phyloP scores from a whole-genome alignment of 2,888 invertebrate genomes.

The Halictus quadricinctus region DNA sequence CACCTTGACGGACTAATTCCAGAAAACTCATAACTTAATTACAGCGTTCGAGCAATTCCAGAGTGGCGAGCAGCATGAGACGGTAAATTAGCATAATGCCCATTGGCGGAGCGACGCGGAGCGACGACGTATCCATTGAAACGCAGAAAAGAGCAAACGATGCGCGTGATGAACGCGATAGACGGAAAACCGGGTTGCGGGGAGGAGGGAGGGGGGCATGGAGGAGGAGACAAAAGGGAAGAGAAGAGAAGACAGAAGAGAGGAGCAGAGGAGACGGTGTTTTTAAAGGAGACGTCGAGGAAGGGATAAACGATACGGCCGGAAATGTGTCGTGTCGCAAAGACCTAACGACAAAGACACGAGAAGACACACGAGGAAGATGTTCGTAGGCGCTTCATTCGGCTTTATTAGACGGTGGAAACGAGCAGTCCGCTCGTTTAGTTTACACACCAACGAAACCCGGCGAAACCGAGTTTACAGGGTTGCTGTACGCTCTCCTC shows the following conservation, averaged over 20 bases:
- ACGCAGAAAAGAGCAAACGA: not conserved
- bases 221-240: not conserved
- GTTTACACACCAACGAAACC: conserved; percentile 61
- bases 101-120: not conserved
- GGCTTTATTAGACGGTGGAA: conserved; percentile 60
- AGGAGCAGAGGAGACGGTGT: not conserved
- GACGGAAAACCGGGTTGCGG: conserved; percentile 13
- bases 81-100: not conserved
- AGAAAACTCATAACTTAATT: not conserved
- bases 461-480: conserved; percentile 62
- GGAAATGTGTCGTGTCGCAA: conserved; percentile 76
- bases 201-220: not conserved
- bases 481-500: conserved; percentile 21
- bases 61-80: not conserved
- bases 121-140: conserved; percentile 3
- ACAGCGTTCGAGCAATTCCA: not conserved
- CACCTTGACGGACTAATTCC: not conserved
- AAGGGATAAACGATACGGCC: conserved; percentile 68
- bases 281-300: conserved; percentile 11
- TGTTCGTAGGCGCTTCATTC: conserved; percentile 61
- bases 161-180: conserved; percentile 12
- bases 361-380: conserved; percentile 56
- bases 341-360: conserved; percentile 59
- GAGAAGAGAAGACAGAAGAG: not conserved
- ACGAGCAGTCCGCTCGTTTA: conserved; percentile 63